Conservation (phyloP, 1,140 invertebrate species). For the Halictus rubicundus region DNA sequence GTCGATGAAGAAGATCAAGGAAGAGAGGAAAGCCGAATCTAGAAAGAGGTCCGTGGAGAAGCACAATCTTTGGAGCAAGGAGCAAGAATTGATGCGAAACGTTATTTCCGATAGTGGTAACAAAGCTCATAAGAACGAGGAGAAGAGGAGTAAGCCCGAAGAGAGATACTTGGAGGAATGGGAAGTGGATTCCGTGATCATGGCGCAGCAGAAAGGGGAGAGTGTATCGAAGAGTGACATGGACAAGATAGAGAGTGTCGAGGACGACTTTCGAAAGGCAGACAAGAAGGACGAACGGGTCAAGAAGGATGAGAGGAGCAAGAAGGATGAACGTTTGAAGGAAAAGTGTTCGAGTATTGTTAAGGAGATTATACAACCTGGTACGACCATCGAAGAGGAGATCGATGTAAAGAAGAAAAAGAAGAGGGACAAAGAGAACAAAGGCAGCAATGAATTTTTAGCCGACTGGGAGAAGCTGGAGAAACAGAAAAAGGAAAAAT, state of each 20-base stretch:
- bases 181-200: constrained; percentile 60
- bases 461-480: constrained; percentile 56
- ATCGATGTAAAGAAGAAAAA: constrained; percentile 40
- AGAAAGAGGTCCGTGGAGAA: constrained; percentile 17
- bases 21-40: constrained; percentile 35
- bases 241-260: constrained; percentile 15
- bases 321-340: constrained; percentile 42
- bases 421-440: constrained; percentile 52
- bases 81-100: constrained; percentile 22
- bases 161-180: constrained; percentile 61
- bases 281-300: constrained; percentile 50
- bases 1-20: constrained; percentile 46
- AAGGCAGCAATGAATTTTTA: constrained; percentile 49
- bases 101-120: neutral
- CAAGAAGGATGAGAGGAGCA: constrained; percentile 32
- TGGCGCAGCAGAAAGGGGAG: constrained; percentile 30
- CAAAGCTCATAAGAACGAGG: constrained; percentile 20
- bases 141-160: constrained; percentile 19
- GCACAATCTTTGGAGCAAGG: constrained; percentile 17
- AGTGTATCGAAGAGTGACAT: constrained; percentile 12
- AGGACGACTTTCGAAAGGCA: constrained; percentile 26
- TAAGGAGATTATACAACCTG: constrained; percentile 41
- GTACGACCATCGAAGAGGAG: constrained; percentile 45
- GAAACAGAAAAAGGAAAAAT: constrained; percentile 60
- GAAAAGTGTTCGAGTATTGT: constrained; percentile 11